Percentiles rank a stretch among this genome's conserved stretches.
Conservation (phyloP, 2,888 invertebrate genomes). For the Caenorhabditis drosophilae region DNA sequence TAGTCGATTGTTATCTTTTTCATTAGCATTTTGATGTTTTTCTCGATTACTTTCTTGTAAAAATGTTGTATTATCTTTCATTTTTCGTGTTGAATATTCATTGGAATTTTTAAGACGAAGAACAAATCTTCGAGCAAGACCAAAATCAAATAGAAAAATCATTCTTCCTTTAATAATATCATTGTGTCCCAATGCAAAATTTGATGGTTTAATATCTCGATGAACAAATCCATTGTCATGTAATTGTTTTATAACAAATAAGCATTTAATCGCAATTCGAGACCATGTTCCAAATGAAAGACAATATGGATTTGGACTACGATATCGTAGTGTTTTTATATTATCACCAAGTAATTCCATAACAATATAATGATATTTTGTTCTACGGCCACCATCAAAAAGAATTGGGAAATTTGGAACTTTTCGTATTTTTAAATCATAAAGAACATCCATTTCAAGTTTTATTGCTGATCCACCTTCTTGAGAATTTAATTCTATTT, state of each 20-base stretch:
- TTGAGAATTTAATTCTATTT: conserved; percentile 16
- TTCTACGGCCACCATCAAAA: conserved; percentile 6
- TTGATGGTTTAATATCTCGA: conserved; percentile 29
- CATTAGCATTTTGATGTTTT: no score
- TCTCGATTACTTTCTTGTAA: conserved; percentile 1
- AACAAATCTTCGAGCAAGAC: conserved; percentile 9
- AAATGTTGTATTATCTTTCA: no score
- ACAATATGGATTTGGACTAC: conserved; percentile 12
- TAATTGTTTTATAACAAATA: conserved; percentile 35
- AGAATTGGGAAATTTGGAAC: conserved; percentile 11
- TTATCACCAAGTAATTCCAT: conserved; percentile 58
- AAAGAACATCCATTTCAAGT: conserved; percentile 25
- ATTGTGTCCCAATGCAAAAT: conserved; percentile 30
- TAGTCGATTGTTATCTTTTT: no score
- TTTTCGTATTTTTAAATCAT: conserved; percentile 2
- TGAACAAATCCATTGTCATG: conserved; percentile 31
- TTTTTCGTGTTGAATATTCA: no score
- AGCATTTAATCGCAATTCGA: conserved; percentile 51
- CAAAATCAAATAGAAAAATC: conserved; percentile 30
- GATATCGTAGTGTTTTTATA: conserved; percentile 34
- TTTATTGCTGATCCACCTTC: conserved; percentile 40
- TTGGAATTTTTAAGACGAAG: background rate
- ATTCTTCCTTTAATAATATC: conserved; percentile 17
- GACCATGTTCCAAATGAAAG: conserved; percentile 44
- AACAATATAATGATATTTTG: conserved; percentile 38